Evolutionary conservation across 2,113 vertebrate species (phyloP).

Genomic region (Ciconia stormi): DNA sequence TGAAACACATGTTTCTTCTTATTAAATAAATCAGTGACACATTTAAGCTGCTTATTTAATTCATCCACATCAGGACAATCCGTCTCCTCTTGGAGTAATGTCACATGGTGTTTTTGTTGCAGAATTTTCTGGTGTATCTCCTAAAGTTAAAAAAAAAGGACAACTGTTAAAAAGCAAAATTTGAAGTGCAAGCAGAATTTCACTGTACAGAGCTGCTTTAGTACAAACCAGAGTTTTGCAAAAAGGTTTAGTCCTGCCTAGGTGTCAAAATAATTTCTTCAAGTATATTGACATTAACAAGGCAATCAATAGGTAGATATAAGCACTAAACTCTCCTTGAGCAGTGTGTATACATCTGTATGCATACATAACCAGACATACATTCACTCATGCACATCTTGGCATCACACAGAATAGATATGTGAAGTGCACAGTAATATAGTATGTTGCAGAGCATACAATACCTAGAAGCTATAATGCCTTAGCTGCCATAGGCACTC

Average conservation of each 20-base stretch:
- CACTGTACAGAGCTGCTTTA: background rate
- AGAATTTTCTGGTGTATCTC: conserved; percentile 84
- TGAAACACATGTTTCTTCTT: conserved; percentile 86
- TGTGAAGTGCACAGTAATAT: background rate
- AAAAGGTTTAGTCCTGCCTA: background rate
- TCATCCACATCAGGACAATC: conserved; percentile 82
- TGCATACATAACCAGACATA: background rate
- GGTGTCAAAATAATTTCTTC: background rate
- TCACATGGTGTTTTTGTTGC: conserved; percentile 81
- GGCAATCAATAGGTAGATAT: background rate
- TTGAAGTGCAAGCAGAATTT: background rate
- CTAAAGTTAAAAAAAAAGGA: conserved; percentile 58
- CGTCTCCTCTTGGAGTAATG: conserved; percentile 81
- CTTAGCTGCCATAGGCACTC: background rate
- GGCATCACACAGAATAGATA: background rate
- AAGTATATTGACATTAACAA: background rate
- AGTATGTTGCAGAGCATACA: background rate
- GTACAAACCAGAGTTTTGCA: background rate
- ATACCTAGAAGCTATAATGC: background rate
- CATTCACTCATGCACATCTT: background rate
- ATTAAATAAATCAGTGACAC: conserved; percentile 82
- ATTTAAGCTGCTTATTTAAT: conserved; percentile 79
- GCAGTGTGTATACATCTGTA: background rate
- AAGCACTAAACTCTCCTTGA: background rate
- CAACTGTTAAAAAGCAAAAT: background rate